phyloP scores from a whole-genome alignment of 2,888 invertebrate species.

The Protophormia terraenovae region DNA sequence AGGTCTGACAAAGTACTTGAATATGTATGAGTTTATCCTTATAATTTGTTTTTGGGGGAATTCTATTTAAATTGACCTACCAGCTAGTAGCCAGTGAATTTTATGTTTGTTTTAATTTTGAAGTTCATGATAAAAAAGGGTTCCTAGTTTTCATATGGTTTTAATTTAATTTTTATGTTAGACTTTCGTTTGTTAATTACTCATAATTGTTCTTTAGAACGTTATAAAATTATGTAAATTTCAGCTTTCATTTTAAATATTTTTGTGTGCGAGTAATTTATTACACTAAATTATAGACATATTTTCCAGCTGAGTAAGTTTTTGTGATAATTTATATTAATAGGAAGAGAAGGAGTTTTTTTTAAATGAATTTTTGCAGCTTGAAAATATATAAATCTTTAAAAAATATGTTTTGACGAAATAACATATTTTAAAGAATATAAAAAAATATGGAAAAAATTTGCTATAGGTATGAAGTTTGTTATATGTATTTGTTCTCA shows the following conservation, averaged over 20 bases:
- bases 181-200: slow-evolving; percentile 23
- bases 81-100: background rate
- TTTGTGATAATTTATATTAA: background rate
- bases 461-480: no score
- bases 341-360: background rate
- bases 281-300: background rate
- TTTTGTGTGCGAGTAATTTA: background rate
- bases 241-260: background rate
- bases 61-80: background rate
- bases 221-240: background rate
- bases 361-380: background rate
- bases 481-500: no score
- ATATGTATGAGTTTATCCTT: background rate
- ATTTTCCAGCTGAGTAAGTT: slow-evolving; percentile 10
- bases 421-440: no score
- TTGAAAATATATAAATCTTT: no score
- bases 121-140: background rate
- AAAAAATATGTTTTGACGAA: no score
- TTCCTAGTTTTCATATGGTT: slow-evolving; percentile 11
- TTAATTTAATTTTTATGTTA: background rate
- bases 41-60: background rate
- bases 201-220: slow-evolving; percentile 4
- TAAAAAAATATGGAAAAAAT: no score
- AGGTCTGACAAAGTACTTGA: background rate
- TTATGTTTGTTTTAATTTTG: background rate